These are phyloP conservation scores for Cololabis saira DNA, from an alignment of 2,113 vertebrate genomes.

Conservation along the genomic window DNA sequence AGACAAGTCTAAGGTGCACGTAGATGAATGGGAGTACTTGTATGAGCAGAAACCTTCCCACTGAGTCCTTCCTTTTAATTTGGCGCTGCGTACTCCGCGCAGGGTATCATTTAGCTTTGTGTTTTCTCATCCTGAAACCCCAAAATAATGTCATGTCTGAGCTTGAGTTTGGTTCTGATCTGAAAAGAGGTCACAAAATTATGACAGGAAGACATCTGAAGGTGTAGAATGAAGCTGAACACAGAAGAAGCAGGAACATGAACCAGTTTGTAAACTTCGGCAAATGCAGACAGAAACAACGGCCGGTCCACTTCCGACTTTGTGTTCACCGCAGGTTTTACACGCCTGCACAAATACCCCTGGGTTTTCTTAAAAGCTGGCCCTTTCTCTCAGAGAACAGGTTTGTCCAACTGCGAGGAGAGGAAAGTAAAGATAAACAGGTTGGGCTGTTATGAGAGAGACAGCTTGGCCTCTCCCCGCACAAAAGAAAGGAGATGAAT, in stretches of 20 bases:
- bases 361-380: conserved; percentile 5
- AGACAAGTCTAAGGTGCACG: conserved; percentile 48
- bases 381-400: conserved; percentile 21
- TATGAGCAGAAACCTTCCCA: conserved; percentile 13
- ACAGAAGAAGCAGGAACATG: conserved; percentile 1
- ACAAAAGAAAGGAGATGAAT: conserved; percentile 18
- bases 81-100: conserved; percentile 29
- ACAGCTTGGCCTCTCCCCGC: conserved; percentile 27
- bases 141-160: conserved; percentile 14
- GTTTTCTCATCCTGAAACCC: conserved; percentile 15
- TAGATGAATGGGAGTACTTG: conserved; percentile 24
- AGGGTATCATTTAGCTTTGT: neutral
- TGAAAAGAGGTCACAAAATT: conserved; percentile 48
- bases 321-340: conserved; percentile 25
- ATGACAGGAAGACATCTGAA: conserved; percentile 65
- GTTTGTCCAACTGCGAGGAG: conserved; percentile 8
- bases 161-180: conserved; percentile 19
- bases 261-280: conserved; percentile 33
- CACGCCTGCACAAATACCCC: neutral
- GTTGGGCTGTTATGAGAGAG: conserved; percentile 17
- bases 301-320: conserved; percentile 16
- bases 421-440: conserved; percentile 15
- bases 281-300: conserved; percentile 55
- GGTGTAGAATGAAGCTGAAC: conserved; percentile 14
- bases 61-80: conserved; percentile 9